These are phyloP conservation scores for Eupithecia subumbrata DNA, from an alignment of 2,888 invertebrate species.

Conservation along the genomic window DNA sequence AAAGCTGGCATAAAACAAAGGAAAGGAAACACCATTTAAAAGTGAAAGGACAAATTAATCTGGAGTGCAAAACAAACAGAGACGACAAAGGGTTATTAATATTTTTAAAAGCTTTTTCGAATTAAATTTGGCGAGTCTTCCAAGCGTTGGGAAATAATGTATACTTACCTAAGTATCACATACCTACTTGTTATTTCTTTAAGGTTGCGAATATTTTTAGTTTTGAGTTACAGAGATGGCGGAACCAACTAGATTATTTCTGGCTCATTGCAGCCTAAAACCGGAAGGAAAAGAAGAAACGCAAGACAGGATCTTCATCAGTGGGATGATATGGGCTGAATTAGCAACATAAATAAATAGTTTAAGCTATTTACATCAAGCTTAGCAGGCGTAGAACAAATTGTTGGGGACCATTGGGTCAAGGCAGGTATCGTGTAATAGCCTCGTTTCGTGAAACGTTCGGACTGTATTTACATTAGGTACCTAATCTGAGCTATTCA, in stretches of 20 bases:
- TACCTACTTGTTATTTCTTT: not conserved
- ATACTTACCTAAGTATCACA: not conserved
- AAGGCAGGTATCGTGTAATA: not conserved
- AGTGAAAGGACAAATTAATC: constrained; percentile 13
- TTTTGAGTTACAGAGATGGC: not conserved
- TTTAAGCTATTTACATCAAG: not conserved
- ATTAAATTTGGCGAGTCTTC: not conserved
- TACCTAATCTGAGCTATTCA: not conserved
- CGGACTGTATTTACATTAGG: not conserved
- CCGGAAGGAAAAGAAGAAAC: not conserved
- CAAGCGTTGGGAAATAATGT: not conserved
- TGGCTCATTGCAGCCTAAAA: not conserved
- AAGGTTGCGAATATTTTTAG: not conserved
- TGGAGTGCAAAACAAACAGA: constrained; percentile 10
- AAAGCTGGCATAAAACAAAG: constrained; percentile 4
- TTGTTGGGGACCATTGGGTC: too few relatives aligned
- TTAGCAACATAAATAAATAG: not conserved
- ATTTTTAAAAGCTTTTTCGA: constrained; percentile 13
- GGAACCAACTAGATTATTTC: not conserved
- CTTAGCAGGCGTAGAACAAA: not conserved
- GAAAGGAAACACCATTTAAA: constrained; percentile 9
- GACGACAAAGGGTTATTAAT: constrained; percentile 12
- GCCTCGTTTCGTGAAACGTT: not conserved
- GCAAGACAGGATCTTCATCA: not conserved
- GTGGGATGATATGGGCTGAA: not conserved